These are phyloP conservation scores for Dreissena polymorpha DNA, from an alignment of 1,140 invertebrate species.

Conservation along the genomic window DNA sequence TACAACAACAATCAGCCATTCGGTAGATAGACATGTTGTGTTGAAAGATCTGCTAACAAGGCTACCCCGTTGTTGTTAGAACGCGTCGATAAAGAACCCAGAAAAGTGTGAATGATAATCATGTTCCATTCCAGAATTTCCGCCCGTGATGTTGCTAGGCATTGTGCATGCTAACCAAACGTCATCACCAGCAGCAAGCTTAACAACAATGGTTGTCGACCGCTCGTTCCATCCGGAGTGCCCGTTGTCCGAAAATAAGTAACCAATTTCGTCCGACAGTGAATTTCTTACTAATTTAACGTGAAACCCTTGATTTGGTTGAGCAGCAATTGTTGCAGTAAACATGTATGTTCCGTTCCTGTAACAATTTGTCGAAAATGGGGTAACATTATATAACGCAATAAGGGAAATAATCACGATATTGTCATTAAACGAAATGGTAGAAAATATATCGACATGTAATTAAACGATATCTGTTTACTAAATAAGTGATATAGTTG, in stretches of 20 bases:
- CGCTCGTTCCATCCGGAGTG: background rate
- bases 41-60: too few relatives aligned
- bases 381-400: background rate
- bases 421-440: too few relatives aligned
- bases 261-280: background rate
- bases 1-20: too few relatives aligned
- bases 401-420: too few relatives aligned
- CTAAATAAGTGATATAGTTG: too few relatives aligned
- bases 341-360: constrained; percentile 24
- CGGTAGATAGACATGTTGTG: too few relatives aligned
- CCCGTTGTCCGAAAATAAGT: background rate
- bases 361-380: background rate
- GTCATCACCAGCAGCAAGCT: constrained; percentile 10
- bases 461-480: too few relatives aligned
- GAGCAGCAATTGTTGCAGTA: background rate
- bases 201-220: background rate
- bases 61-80: too few relatives aligned
- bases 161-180: constrained; percentile 9
- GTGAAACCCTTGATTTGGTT: background rate
- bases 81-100: background rate
- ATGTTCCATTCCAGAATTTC: too few relatives aligned
- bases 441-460: too few relatives aligned
- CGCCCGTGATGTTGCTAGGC: background rate
- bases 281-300: constrained; percentile 9
- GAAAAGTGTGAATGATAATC: constrained; percentile 21